These are phyloP conservation scores for Vandiemenella viatica DNA, from an alignment of 2,888 invertebrate species.

Conservation along the genomic window DNA sequence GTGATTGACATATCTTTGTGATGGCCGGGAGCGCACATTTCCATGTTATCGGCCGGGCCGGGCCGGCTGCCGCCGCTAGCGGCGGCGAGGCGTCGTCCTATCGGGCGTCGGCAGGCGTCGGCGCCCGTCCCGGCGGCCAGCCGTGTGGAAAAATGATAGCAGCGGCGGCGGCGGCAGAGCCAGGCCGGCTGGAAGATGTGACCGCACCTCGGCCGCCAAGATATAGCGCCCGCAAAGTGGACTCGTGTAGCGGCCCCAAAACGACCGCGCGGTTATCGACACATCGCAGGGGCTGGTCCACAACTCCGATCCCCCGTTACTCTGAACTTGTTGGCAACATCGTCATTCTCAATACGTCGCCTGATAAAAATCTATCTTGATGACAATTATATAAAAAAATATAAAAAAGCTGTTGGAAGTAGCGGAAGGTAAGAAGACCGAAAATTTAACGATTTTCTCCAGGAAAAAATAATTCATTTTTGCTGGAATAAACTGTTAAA, in stretches of 20 bases:
- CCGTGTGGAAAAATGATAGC: constrained; percentile 17
- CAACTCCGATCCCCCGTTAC: no score
- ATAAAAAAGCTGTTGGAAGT: no score
- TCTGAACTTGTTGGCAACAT: no score
- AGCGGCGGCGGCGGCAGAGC: constrained; percentile 1
- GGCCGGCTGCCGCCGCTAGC: constrained; percentile 7
- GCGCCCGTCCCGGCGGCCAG: constrained; percentile 11
- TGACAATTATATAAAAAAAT: no score
- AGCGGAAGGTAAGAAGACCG: no score
- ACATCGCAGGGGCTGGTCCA: not conserved
- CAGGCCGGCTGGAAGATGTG: not conserved
- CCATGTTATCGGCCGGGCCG: constrained; percentile 13
- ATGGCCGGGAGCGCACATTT: constrained; percentile 7
- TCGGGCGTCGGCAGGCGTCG: constrained; percentile 14
- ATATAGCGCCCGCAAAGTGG: not conserved
- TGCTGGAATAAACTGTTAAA: no score
- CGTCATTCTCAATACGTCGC: no score
- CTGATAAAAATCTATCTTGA: no score
- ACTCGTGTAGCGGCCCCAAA: no score
- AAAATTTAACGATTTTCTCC: no score
- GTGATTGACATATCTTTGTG: constrained; percentile 16
- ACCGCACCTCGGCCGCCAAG: not conserved
- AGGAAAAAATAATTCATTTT: no score
- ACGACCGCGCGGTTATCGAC: not conserved
- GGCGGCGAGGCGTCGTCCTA: constrained; percentile 7